These are phyloP conservation scores for Lysandra bellargus DNA, from an alignment of 2,888 invertebrate genomes.

Conservation along the genomic window DNA sequence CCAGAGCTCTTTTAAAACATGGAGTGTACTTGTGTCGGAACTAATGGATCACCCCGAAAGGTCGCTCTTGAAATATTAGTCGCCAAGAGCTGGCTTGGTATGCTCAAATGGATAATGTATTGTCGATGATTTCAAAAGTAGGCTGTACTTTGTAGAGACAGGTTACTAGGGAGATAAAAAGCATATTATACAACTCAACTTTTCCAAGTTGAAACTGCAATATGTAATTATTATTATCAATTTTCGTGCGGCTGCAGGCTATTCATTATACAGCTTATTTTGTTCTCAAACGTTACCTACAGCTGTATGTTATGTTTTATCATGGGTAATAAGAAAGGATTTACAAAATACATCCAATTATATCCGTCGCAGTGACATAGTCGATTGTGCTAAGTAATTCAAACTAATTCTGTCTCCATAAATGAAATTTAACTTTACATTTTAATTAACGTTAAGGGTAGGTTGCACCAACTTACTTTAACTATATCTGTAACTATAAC, in stretches of 20 bases:
- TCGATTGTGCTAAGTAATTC: too few species aligned
- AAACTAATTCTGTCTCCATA: too few species aligned
- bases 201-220: too few species aligned
- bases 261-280: constrained; percentile 9
- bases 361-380: not conserved
- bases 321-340: not conserved
- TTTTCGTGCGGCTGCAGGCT: not conserved
- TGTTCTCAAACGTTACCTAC: constrained; percentile 4
- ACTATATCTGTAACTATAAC: too few species aligned
- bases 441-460: too few species aligned
- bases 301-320: not conserved
- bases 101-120: not conserved
- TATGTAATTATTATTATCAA: not conserved
- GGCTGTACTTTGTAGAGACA: not conserved
- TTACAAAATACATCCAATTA: not conserved
- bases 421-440: too few species aligned
- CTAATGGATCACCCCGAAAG: constrained; percentile 15
- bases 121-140: not conserved
- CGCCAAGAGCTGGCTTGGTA: not conserved
- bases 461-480: too few species aligned
- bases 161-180: not conserved
- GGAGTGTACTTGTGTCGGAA: not conserved
- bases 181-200: too few species aligned
- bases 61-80: constrained; percentile 18
- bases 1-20: constrained; percentile 6